phyloP scores from a whole-genome alignment of 2,797 vertebrate genomes.

The Micromesistius poutassou region DNA sequence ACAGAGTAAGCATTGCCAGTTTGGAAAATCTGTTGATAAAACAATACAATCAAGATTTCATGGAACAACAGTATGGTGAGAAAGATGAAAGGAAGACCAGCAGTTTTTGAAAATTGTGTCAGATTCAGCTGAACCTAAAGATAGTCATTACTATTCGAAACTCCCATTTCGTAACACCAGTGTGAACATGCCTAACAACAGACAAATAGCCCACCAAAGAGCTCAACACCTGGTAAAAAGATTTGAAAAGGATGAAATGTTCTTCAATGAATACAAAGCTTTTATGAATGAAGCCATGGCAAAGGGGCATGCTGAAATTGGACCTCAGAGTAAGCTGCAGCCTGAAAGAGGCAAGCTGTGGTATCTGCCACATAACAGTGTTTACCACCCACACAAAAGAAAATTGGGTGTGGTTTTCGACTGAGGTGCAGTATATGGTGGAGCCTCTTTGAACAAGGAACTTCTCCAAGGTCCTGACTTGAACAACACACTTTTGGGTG shows the following conservation, averaged over 20 bases:
- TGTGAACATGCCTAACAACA: not conserved
- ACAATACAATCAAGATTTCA: not conserved
- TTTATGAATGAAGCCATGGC: not conserved
- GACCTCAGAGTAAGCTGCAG: not conserved
- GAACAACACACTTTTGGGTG: not conserved
- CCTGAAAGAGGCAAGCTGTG: not conserved
- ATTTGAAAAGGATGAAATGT: not conserved
- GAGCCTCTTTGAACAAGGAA: slow-evolving; percentile 11
- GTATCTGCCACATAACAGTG: slow-evolving; percentile 9
- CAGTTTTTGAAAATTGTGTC: not conserved
- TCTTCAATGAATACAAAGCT: not conserved
- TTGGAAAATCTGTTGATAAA: not conserved
- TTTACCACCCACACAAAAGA: slow-evolving; percentile 11
- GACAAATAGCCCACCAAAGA: not conserved
- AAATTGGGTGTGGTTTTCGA: not conserved
- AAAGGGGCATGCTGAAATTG: not conserved
- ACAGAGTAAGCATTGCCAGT: not conserved
- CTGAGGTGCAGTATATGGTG: not conserved
- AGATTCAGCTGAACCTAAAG: not conserved
- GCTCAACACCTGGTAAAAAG: not conserved
- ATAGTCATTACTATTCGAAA: not conserved
- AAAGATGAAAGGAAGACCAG: not conserved
- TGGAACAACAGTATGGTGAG: not conserved
- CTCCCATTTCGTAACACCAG: not conserved
- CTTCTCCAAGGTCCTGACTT: slow-evolving; percentile 12